phyloP scores from a whole-genome alignment of 2,888 invertebrate genomes.

The Scaptomyza tumidula region DNA sequence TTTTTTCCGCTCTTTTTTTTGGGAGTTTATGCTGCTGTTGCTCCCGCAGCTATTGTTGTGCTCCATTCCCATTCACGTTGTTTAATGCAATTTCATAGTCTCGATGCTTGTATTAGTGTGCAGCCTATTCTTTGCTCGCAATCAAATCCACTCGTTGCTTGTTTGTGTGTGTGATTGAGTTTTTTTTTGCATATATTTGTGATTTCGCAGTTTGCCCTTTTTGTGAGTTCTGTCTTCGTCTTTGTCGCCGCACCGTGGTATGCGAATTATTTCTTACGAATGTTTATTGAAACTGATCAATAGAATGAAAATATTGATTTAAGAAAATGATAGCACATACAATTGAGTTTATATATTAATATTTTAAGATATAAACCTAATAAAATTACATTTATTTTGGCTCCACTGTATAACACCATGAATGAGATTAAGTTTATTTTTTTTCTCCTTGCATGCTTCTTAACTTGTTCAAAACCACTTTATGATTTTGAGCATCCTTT shows the following conservation, averaged over 20 bases:
- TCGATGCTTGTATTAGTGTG: conserved; percentile 49
- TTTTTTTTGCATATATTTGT: conserved; percentile 71
- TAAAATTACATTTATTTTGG: not conserved
- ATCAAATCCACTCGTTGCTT: conserved; percentile 60
- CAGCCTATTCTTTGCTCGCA: conserved; percentile 69
- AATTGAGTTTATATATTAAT: not conserved
- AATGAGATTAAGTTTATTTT: conserved; percentile 60
- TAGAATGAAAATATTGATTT: not conserved
- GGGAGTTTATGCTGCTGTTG: conserved; percentile 48
- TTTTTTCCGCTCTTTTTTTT: conserved; percentile 36
- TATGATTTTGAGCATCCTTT: conserved; percentile 77
- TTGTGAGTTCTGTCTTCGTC: conserved; percentile 41
- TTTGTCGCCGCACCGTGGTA: conserved; percentile 62
- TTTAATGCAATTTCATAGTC: conserved; percentile 69
- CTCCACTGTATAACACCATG: conserved; percentile 68
- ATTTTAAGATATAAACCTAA: not conserved
- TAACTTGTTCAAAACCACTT: conserved; percentile 77
- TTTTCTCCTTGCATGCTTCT: conserved; percentile 47
- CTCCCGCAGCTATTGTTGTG: conserved; percentile 66
- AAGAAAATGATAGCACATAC: not conserved
- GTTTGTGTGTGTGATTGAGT: conserved; percentile 28
- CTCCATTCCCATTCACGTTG: conserved; percentile 72
- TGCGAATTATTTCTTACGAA: conserved; percentile 14
- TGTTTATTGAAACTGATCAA: not conserved
- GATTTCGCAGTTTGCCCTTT: conserved; percentile 67